A percentile compares a stretch with the other conserved stretches of the same genome.
phyloP scores from a whole-genome alignment of 2,888 invertebrate genomes.

The Mythimna impura region DNA sequence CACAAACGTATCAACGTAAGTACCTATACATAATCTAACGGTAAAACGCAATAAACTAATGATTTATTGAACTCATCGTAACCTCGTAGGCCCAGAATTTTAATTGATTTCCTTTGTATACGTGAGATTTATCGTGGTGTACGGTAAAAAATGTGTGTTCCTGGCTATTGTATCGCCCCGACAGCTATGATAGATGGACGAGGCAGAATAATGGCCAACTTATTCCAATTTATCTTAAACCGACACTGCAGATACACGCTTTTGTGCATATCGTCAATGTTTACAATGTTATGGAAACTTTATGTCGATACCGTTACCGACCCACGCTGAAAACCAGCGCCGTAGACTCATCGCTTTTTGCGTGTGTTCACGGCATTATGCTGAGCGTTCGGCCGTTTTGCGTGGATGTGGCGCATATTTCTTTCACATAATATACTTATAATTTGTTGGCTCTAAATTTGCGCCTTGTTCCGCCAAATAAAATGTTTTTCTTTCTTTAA shows the following conservation, averaged over 20 bases:
- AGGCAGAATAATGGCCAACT: conserved; percentile 72
- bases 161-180: conserved; percentile 57
- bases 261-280: conserved; percentile 52
- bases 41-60: background rate
- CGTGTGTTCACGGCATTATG: no score
- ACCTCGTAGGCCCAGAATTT: conserved; percentile 26
- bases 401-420: no score
- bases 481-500: no score
- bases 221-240: conserved; percentile 75
- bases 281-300: background rate
- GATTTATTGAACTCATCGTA: conserved; percentile 1
- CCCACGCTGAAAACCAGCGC: no score
- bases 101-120: conserved; percentile 58
- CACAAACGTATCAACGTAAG: background rate
- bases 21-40: background rate
- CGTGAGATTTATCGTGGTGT: conserved; percentile 47
- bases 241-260: conserved; percentile 70
- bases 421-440: no score
- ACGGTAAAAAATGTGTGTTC: conserved; percentile 42
- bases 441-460: no score
- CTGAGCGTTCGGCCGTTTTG: no score
- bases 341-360: no score
- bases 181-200: conserved; percentile 76
- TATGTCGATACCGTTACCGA: no score
- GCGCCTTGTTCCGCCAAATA: no score